Base-by-base conservation (phyloP, 2,888 invertebrate species). In the Apantesis nais region DNA sequence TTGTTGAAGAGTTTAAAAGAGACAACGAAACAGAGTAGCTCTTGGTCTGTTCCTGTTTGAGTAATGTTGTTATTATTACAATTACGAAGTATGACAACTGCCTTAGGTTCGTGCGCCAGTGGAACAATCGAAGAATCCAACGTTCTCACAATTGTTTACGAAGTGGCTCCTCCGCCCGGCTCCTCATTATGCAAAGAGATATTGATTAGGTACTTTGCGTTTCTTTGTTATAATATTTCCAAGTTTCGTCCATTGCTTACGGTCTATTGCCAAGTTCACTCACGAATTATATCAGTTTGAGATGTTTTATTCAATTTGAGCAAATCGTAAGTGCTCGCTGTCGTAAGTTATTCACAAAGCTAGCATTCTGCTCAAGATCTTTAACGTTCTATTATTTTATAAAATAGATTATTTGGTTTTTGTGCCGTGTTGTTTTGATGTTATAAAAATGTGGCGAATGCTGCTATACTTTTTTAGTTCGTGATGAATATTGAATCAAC, bases 121-220 rank as follows among this genome's bases (percentile, higher is more conserved):
- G 22, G 19, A 62, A 44, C 55, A 37, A 37, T 55, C 55, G 25
- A 44, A 29, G n/a, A 29, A 61, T 44, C 37, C 34, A 62, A 34
- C 25, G n/a, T 48, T 22, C 29, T 55, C n/a, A 41, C 68, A 58
- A 64, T 68, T 29, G 39, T 25, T 64, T 44, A 25, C 22, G n/a
- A 68, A 41, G 63, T 44, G 19, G 34, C 29, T 31, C 29, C 29
- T 55, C 44, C 41, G 8, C 34, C 29, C 39, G 0, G n/a, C 41
- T 41, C 25, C 58, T 68, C 64, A 64, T 64, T 68, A 64, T 58
- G 39, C 58, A 58, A 58, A 68, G 29, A 63, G n/a, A 52, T 62
- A 68, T 68, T 62, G 68, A 62, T 67, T 61, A 61, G 44, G 44
- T 67, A 52, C 62, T 68, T 22, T 25, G 34, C n/a, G 61, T 55